A percentile compares a stretch with the other conserved stretches of the same genome.
phyloP scores from a whole-genome alignment of 2,888 invertebrate species.

The Malthinus seriepunctatus region DNA sequence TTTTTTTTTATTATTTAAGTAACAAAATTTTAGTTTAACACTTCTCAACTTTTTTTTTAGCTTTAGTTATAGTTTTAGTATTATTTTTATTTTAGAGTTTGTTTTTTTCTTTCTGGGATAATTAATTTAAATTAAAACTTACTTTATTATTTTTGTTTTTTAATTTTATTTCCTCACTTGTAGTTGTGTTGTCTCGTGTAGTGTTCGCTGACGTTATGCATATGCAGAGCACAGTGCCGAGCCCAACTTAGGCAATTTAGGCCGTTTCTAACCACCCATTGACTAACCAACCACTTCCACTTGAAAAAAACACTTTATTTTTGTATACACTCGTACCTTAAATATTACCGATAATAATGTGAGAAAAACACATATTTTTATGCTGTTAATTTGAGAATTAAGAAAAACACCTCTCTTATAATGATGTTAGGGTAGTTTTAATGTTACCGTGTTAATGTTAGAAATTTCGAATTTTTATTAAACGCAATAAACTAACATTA shows the following conservation, averaged over 20 bases:
- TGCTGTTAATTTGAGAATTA: constrained; percentile 14
- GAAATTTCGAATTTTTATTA: too few relatives aligned
- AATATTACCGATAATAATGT: constrained; percentile 34
- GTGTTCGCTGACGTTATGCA: constrained; percentile 47
- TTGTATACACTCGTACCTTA: constrained; percentile 40
- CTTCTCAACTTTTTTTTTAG: constrained; percentile 32
- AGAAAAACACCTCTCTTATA: too few relatives aligned
- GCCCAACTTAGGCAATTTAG: constrained; percentile 21
- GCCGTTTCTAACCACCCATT: constrained; percentile 43
- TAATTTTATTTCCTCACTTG: constrained; percentile 32
- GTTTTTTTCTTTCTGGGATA: constrained; percentile 37
- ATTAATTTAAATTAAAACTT: constrained; percentile 36
- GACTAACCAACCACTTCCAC: constrained; percentile 53
- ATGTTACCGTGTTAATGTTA: too few relatives aligned
- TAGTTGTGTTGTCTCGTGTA: constrained; percentile 49
- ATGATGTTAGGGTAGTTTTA: too few relatives aligned
- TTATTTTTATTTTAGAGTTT: constrained; percentile 43
- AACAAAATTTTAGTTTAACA: constrained; percentile 15
- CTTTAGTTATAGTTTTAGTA: constrained; percentile 36
- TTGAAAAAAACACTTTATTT: constrained; percentile 49
- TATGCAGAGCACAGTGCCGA: constrained; percentile 39
- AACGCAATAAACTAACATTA: too few relatives aligned
- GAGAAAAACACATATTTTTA: constrained; percentile 36
- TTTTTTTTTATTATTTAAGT: constrained; percentile 31
- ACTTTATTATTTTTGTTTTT: constrained; percentile 41